Evolutionary conservation across 2,113 vertebrate genomes (phyloP), one percentile per base, ranked within the genome.

Genomic region (Aythya baeri): DNA sequence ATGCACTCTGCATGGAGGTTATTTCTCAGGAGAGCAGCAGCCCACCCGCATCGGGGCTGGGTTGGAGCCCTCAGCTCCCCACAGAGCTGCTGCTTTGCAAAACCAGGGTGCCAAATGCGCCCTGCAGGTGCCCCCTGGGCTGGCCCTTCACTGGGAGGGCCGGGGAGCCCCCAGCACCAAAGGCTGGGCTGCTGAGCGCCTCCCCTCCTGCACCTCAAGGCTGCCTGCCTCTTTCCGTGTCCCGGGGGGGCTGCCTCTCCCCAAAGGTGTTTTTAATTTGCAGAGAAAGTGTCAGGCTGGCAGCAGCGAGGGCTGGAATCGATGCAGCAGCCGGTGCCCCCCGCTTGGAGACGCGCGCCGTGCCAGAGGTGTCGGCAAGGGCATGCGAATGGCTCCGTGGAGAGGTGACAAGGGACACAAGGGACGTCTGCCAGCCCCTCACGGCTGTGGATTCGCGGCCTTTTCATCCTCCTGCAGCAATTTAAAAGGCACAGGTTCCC

Each of bases 1-100:
- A 43, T 1, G 2, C 2, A 0, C 20, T 13, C 0, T 4, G 6
- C 9, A 17, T 34, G 46, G 17, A 7, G 4, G 43, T 8, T 36
- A 6, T 34, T 91, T 85, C 46, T 43, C 75, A 50, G 7, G 31
- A 22, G 38, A 49, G 66, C n/a, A 5, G 3, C 7, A 9, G 44
- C 46, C 44, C 44, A n/a, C 3, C 27, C 62, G 10, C 50, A 41
- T 21, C 27, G 3, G 9, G 34, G 34, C 34, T 34, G 34, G 7
- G 34, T 34, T 34, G 6, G 34, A 34, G 34, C 34, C 34, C 34
- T 34, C 16, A 38, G 58, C 14, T 52, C 44, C 29, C 52, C 71
- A 7, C 71, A 8, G 31, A 43, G 8, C 12, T 2, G 15, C 26
- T 34, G 31, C 65, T 34, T 41, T 34, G 44, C 72, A 55, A 46